phyloP scores from a whole-genome alignment of 2,113 vertebrate genomes.

The Coryphaenoides rupestris region DNA sequence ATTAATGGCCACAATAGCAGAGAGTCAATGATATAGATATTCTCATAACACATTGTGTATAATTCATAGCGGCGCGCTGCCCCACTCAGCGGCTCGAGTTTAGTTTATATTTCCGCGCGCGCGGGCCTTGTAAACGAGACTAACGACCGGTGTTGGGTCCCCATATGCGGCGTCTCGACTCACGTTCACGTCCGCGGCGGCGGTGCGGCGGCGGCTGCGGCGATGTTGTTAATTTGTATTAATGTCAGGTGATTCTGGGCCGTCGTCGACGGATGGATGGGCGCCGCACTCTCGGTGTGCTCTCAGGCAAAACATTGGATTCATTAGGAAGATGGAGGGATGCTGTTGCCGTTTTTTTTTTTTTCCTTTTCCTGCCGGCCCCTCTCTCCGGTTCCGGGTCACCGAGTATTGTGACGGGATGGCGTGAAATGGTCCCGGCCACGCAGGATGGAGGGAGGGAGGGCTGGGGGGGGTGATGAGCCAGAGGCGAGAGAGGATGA shows the following conservation, averaged over 20 bases:
- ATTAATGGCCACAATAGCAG: conserved; percentile 67
- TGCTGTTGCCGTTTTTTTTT: conserved; percentile 36
- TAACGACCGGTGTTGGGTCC: conserved; percentile 43
- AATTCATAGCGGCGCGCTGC: conserved; percentile 63
- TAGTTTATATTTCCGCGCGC: conserved; percentile 62
- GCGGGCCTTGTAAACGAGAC: conserved; percentile 53
- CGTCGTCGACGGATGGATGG: conserved; percentile 62
- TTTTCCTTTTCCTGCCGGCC: conserved; percentile 57
- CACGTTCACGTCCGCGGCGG: conserved; percentile 45
- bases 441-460: conserved; percentile 42
- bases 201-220: conserved; percentile 40
- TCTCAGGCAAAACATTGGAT: conserved; percentile 77
- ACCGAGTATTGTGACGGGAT: conserved; percentile 68
- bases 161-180: conserved; percentile 24
- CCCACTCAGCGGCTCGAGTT: conserved; percentile 45
- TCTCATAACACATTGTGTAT: conserved; percentile 72
- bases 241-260: conserved; percentile 74
- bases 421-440: conserved; percentile 55
- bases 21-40: conserved; percentile 73
- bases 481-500: background rate
- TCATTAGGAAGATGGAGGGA: conserved; percentile 74
- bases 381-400: conserved; percentile 71
- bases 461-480: conserved; percentile 4
- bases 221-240: conserved; percentile 73
- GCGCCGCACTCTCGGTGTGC: conserved; percentile 60